These are phyloP conservation scores for Nematopogon swammerdamellus DNA, from an alignment of 2,888 invertebrate species.

Conservation along the genomic window DNA sequence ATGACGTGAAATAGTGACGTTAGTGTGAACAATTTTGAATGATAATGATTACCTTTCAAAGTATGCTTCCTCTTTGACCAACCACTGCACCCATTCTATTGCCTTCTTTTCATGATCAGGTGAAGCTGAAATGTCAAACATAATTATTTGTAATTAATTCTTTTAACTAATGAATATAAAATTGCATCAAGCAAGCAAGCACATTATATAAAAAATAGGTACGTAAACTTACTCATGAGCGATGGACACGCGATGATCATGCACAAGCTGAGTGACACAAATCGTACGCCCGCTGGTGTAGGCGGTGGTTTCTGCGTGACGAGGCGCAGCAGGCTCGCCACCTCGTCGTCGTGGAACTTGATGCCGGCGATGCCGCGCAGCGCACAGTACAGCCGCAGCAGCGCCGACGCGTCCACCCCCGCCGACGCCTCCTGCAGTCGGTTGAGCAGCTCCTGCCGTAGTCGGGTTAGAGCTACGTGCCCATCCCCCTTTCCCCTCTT, in stretches of 20 bases:
- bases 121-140: constrained; percentile 41
- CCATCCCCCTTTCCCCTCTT: constrained; percentile 76
- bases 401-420: constrained; percentile 82
- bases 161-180: too few species aligned
- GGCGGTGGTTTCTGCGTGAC: constrained; percentile 86
- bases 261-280: constrained; percentile 89
- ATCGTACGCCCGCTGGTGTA: constrained; percentile 88
- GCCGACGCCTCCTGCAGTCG: constrained; percentile 68
- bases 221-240: constrained; percentile 62
- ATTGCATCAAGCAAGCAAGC: too few species aligned
- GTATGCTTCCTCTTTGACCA: constrained; percentile 86
- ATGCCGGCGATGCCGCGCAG: constrained; percentile 89
- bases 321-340: constrained; percentile 75
- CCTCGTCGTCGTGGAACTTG: constrained; percentile 91
- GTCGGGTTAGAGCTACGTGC: constrained; percentile 60
- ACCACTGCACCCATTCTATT: constrained; percentile 92
- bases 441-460: constrained; percentile 74
- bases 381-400: constrained; percentile 88
- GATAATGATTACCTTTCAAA: constrained; percentile 77
- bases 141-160: too few species aligned
- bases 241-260: constrained; percentile 94
- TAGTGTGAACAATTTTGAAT: neutral
- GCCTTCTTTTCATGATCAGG: constrained; percentile 80
- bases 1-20: neutral
- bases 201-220: too few species aligned